Evolutionary conservation across 1,140 invertebrate species (phyloP), one percentile per base, ranked within the genome.

Genomic region (Meteorus sp.): DNA sequence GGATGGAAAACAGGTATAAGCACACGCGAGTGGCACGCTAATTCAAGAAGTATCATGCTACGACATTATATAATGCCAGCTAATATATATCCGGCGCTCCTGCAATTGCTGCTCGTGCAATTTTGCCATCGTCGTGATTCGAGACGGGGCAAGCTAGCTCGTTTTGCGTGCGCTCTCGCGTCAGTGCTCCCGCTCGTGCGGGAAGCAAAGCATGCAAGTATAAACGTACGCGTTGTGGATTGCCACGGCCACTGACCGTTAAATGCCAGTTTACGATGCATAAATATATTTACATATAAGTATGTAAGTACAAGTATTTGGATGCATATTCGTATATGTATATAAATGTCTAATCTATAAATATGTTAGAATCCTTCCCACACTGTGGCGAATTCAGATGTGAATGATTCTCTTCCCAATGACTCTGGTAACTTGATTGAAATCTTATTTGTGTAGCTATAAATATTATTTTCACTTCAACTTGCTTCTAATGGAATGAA

Each of bases 271-370:
- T 35, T 33, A 4, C 9, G 29, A 22, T n/a, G n/a, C n/a, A n/a
- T n/a, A n/a, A n/a, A n/a, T 39, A 39, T 39, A 39, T 15, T 4
- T 15, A 27, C 51, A 55, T 53, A 59, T 17, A 33, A 33, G 15
- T 48, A 29, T 51, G 33, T 56, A 56, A 27, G 47, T 55, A 51
- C 23, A 70, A 56, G 66, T 57, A 66, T 74, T 57, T n/a, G n/a
- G n/a, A n/a, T n/a, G n/a, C n/a, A n/a, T n/a, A n/a, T n/a, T n/a
- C n/a, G n/a, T n/a, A n/a, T n/a, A n/a, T n/a, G n/a, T n/a, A n/a
- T n/a, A n/a, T n/a, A n/a, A n/a, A n/a, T n/a, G n/a, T n/a, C n/a
- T n/a, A n/a, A n/a, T n/a, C n/a, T n/a, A n/a, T n/a, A n/a, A n/a
- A n/a, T n/a, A n/a, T n/a, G n/a, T n/a, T n/a, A n/a, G n/a, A n/a